Percentiles rank a stretch among this genome's conserved stretches.
Evolutionary conservation across 2,888 invertebrate genomes (phyloP).

Genomic region (Ophion slaviceki): DNA sequence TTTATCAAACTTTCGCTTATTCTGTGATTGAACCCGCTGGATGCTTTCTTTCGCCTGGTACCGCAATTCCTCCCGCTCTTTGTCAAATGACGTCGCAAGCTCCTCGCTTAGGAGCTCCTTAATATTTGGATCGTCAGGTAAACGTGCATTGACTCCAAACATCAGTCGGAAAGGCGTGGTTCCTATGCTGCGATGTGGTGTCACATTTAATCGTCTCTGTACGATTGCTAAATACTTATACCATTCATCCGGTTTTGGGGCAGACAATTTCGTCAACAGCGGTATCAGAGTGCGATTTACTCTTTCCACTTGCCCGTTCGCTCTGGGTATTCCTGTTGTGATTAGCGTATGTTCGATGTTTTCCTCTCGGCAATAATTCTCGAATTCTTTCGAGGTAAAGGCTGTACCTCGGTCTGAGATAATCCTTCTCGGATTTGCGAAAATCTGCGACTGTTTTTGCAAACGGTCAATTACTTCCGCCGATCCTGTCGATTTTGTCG

Average conservation of each 20-base stretch:
- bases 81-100: background rate
- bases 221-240: constrained; percentile 62
- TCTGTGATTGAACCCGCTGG: background rate
- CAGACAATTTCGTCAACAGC: constrained; percentile 75
- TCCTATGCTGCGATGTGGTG: constrained; percentile 68
- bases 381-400: constrained; percentile 76
- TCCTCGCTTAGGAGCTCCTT: background rate
- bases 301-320: constrained; percentile 1
- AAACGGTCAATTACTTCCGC: background rate
- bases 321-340: constrained; percentile 69
- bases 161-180: constrained; percentile 37
- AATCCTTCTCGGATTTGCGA: constrained; percentile 78
- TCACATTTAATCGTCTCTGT: background rate
- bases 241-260: constrained; percentile 73
- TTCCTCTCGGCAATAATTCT: constrained; percentile 76
- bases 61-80: background rate
- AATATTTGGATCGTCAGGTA: background rate
- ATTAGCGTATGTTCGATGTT: constrained; percentile 74
- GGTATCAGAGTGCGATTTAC: constrained; percentile 72
- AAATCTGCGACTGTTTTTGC: constrained; percentile 71
- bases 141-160: constrained; percentile 11
- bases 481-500: too few species aligned
- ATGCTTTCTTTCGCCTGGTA: background rate
- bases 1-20: background rate
- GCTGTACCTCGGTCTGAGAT: constrained; percentile 79